Evolutionary conservation across 2,113 vertebrate species (phyloP).

Genomic region (Thinocorus orbignyianus): DNA sequence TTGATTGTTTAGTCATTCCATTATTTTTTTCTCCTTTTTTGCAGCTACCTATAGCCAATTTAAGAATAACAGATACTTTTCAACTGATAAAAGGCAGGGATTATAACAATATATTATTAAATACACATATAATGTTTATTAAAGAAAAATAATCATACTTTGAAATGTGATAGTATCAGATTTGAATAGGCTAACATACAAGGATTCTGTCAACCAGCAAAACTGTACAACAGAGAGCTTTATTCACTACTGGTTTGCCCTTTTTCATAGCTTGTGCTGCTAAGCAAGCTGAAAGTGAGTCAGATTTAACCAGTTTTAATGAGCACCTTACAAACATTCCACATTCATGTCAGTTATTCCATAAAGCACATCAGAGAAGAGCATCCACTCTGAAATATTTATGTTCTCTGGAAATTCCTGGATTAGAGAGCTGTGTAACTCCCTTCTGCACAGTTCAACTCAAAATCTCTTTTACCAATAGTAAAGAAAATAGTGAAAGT

Average conservation of each 20-base stretch:
- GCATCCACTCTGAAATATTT: not conserved
- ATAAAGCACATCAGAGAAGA: not conserved
- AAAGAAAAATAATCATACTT: not conserved
- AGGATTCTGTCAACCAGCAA: not conserved
- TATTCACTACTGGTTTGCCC: not conserved
- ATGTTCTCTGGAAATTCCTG: not conserved
- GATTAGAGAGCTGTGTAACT: not conserved
- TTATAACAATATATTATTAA: not conserved
- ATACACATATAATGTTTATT: not conserved
- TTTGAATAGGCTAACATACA: not conserved
- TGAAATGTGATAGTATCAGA: not conserved
- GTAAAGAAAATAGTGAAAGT: not conserved
- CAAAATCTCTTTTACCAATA: not conserved
- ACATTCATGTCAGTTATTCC: not conserved
- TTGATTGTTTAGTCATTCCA: not conserved
- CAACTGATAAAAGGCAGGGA: not conserved
- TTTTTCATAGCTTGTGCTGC: not conserved
- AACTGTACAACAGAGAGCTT: not conserved
- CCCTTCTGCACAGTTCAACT: not conserved
- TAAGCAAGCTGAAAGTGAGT: not conserved
- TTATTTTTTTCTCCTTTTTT: not conserved
- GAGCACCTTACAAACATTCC: not conserved
- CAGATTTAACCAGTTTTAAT: not conserved
- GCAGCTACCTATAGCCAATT: not conserved
- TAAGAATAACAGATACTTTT: not conserved